Percentiles rank a stretch among this genome's conserved stretches.
Evolutionary conservation across 2,888 invertebrate genomes (phyloP).

Genomic region (Ormyrus nitidulus): DNA sequence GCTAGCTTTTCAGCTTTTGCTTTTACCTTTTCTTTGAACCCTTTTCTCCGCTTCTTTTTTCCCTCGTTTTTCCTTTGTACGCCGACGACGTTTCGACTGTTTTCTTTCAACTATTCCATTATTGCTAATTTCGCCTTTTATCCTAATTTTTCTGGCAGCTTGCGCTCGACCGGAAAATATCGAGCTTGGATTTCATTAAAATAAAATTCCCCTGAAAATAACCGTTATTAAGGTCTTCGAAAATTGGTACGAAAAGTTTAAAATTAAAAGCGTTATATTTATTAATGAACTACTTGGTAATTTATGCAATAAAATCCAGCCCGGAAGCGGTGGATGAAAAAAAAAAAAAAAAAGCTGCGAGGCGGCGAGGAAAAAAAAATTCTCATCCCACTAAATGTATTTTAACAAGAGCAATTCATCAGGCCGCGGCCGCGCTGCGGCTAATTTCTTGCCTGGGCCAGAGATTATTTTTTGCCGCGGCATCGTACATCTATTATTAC

Average conservation of each 20-base stretch:
- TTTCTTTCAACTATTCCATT: background rate
- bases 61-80: background rate
- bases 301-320: constrained; percentile 13
- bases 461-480: constrained; percentile 8
- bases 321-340: background rate
- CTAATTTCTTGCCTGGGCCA: constrained; percentile 17
- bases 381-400: constrained; percentile 32
- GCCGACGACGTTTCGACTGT: too few relatives aligned
- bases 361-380: background rate
- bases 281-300: constrained; percentile 26
- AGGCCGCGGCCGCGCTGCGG: background rate
- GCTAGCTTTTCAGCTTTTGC: constrained; percentile 16
- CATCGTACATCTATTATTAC: constrained; percentile 16
- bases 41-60: background rate
- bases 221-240: background rate
- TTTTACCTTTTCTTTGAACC: background rate
- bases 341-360: background rate
- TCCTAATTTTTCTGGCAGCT: background rate
- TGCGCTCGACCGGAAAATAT: background rate
- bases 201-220: constrained; percentile 4
- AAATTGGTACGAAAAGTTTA: background rate
- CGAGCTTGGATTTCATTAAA: background rate
- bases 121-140: background rate
- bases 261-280: constrained; percentile 34
- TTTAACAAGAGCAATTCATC: constrained; percentile 31